These are phyloP conservation scores for Pseudotriccus pelzelni DNA, from an alignment of 2,797 vertebrate species.

Conservation along the genomic window DNA sequence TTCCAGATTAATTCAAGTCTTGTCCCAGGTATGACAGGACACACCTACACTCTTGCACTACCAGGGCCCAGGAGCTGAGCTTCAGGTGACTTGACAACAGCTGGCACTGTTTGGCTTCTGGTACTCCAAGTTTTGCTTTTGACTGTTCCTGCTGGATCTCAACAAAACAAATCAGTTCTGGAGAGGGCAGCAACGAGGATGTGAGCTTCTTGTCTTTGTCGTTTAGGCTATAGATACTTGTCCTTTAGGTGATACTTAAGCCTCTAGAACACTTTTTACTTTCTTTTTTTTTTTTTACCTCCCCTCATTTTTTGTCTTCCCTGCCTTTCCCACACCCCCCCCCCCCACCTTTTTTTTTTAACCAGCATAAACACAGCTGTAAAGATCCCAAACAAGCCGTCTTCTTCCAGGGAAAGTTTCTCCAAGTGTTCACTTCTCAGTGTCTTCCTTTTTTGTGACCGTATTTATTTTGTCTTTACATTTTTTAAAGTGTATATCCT, in stretches of 20 bases:
- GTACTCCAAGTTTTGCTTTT: neutral
- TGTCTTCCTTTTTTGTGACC: neutral
- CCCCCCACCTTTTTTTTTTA: too few species aligned
- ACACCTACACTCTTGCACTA: neutral
- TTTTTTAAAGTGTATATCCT: neutral
- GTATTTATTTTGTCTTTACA: neutral
- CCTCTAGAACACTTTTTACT: neutral
- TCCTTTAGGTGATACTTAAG: neutral
- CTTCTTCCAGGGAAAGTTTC: neutral
- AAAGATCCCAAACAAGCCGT: neutral
- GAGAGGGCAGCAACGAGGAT: neutral
- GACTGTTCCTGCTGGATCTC: neutral
- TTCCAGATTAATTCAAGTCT: neutral
- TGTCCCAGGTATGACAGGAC: neutral
- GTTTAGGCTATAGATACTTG: neutral
- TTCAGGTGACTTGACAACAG: accelerated
- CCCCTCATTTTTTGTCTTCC: too few species aligned
- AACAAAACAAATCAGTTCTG: neutral
- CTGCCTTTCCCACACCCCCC: too few species aligned
- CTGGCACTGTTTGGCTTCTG: neutral
- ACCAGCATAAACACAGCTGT: neutral
- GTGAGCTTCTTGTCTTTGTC: neutral
- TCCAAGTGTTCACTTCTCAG: neutral
- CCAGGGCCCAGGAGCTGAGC: neutral
- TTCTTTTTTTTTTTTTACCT: too few species aligned